phyloP scores from a whole-genome alignment of 2,113 vertebrate genomes.

The Xiphias gladius region DNA sequence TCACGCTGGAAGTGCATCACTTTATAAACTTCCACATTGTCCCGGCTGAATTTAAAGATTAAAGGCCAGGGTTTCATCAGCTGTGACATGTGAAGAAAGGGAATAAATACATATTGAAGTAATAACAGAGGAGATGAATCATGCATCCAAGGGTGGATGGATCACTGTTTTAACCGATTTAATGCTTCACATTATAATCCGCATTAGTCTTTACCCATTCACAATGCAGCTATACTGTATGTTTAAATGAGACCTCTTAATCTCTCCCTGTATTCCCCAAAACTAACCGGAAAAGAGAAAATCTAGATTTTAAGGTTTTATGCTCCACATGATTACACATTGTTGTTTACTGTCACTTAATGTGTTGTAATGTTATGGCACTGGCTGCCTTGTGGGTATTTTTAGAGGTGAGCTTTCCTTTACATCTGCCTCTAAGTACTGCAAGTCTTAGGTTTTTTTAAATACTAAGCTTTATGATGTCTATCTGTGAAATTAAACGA shows the following conservation, averaged over 20 bases:
- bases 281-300: slow-evolving; percentile 39
- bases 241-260: slow-evolving; percentile 70
- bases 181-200: slow-evolving; percentile 76
- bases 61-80: slow-evolving; percentile 54
- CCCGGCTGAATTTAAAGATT: slow-evolving; percentile 48
- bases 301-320: slow-evolving; percentile 55
- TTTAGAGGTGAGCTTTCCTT: slow-evolving; percentile 50
- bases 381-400: slow-evolving; percentile 27
- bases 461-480: slow-evolving; percentile 49
- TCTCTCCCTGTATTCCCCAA: slow-evolving; percentile 41
- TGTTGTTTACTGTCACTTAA: slow-evolving; percentile 21
- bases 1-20: slow-evolving; percentile 33
- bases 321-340: slow-evolving; percentile 40
- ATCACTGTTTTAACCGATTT: slow-evolving; percentile 63
- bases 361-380: slow-evolving; percentile 12
- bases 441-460: slow-evolving; percentile 33
- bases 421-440: slow-evolving; percentile 44
- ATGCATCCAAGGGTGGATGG: slow-evolving; percentile 45
- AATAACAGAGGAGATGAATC: slow-evolving; percentile 67
- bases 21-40: slow-evolving; percentile 48
- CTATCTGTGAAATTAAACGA: slow-evolving; percentile 29
- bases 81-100: slow-evolving; percentile 67
- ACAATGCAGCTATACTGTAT: slow-evolving; percentile 55
- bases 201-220: slow-evolving; percentile 70
- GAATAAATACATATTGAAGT: slow-evolving; percentile 73